Percentiles rank a stretch among this genome's conserved stretches.
Conservation (phyloP, 1,140 invertebrate species). For the Telenomus remus region DNA sequence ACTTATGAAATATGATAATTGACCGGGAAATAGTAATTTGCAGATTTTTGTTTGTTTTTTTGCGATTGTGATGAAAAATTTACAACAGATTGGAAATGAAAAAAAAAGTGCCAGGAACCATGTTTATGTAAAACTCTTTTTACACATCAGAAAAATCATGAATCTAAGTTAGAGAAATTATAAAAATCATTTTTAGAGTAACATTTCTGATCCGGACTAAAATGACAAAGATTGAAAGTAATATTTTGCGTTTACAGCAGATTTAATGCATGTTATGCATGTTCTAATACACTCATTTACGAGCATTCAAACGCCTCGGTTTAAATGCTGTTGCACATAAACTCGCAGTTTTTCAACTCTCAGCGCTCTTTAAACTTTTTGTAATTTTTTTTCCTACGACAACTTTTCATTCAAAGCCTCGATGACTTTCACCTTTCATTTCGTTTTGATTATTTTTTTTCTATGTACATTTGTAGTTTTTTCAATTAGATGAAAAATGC, state of each 20-base stretch:
- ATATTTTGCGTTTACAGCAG: conserved; percentile 70
- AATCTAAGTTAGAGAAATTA: too few species aligned
- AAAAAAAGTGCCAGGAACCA: too few species aligned
- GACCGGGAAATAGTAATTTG: conserved; percentile 23
- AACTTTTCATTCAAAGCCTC: conserved; percentile 61
- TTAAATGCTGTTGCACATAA: conserved; percentile 62
- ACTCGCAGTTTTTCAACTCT: conserved; percentile 51
- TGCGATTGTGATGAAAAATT: not conserved
- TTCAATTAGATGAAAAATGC: not conserved
- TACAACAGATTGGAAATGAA: not conserved
- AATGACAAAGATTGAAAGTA: conserved; percentile 46
- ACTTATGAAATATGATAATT: conserved; percentile 46
- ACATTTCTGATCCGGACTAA: conserved; percentile 22
- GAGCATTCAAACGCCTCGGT: conserved; percentile 61
- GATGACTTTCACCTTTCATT: conserved; percentile 30
- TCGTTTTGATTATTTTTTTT: conserved; percentile 13
- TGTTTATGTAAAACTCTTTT: too few species aligned
- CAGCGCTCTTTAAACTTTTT: conserved; percentile 44
- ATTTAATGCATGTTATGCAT: conserved; percentile 74
- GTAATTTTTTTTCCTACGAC: conserved; percentile 40
- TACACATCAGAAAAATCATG: too few species aligned
- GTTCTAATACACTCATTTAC: conserved; percentile 74
- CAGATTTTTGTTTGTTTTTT: conserved; percentile 8
- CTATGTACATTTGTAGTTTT: conserved; percentile 10
- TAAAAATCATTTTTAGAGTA: too few species aligned